Base-by-base conservation (phyloP, 2,888 invertebrate genomes). In the Caenorhabditis panamensis region DNA sequence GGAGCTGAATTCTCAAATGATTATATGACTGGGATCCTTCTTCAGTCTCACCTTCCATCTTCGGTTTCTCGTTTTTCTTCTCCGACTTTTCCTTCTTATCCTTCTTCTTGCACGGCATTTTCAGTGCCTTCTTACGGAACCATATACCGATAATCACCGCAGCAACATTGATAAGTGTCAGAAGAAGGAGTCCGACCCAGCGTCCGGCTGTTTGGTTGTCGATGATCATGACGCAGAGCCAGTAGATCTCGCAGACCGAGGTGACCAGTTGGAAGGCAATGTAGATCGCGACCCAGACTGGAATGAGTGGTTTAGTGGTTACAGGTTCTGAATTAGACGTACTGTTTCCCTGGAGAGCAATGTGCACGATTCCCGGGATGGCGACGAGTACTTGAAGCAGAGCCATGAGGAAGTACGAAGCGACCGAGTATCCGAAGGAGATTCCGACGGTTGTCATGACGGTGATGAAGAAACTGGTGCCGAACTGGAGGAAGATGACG, bases 221-320 rank as follows among this genome's bases (percentile, higher is more conserved):
- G 31, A 61, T 54, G n/a, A 75, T 75, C 75, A 78, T 71, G 49
- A 71, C 71, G 28, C 71, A n/a, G 37, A 79, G 58, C 79, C 79
- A 79, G 47, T 67, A 72, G 56, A 79, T 13, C 20, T 79, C 79
- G 41, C 72, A 67, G 13, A 56, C 11, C 18, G 73, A 61, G 16
- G 79, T 79, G 2, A 79, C 63, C n/a, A 58, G 1, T 68, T 79
- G 79, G 47, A 72, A 68, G 4, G 63, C n/a, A 1, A 62, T 44
- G 56, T 72, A 79, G 31, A 73, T 56, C 0, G 79, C 67, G n/a
- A 73, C 41, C 54, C 61, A 73, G 20, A 73, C 79, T 79, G 68
- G 8, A 79, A 68, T n/a, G 13, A 6, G 1, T 28, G 16, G 18
- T 4, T n/a, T 18, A 5, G 13, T 36, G 11, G 6, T 6, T 41